phyloP scores from a whole-genome alignment of 1,140 invertebrate genomes.

The Cepaea nemoralis region DNA sequence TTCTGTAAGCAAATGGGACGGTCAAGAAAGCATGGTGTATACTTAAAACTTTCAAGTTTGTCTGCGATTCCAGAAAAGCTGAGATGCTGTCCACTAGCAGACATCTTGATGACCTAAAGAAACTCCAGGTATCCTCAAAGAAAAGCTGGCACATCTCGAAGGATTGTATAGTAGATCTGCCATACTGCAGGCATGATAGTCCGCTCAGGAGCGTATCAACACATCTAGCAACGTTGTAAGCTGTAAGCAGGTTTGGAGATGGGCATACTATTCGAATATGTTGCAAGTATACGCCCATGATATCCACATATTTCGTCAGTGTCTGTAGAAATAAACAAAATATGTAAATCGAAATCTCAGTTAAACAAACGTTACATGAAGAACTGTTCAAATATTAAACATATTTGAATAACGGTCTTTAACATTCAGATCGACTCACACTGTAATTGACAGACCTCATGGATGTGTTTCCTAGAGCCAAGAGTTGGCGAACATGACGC shows the following conservation, averaged over 20 bases:
- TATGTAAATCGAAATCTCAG: no score
- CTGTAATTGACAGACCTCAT: no score
- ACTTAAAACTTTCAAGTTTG: background rate
- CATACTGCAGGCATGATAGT: background rate
- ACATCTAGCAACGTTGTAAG: conserved; percentile 10
- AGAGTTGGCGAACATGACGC: no score
- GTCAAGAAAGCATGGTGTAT: conserved; percentile 16
- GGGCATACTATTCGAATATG: conserved; percentile 4
- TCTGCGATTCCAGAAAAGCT: background rate
- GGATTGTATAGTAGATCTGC: background rate
- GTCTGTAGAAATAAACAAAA: background rate
- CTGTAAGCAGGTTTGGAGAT: conserved; percentile 11
- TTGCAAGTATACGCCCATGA: background rate
- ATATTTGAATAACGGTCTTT: no score
- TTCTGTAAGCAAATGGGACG: background rate
- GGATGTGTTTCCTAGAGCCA: no score
- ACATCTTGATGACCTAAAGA: conserved; percentile 11
- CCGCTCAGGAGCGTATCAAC: conserved; percentile 1
- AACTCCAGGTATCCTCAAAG: conserved; percentile 19
- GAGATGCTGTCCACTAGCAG: background rate
- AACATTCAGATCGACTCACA: no score
- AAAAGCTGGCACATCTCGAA: conserved; percentile 7
- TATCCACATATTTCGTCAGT: background rate
- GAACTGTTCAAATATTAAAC: no score
- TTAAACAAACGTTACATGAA: no score